A percentile compares a stretch with the other conserved stretches of the same genome.
Evolutionary conservation across 2,888 invertebrate genomes (phyloP).

Genomic region (Rhopalosiphum nymphaeae): DNA sequence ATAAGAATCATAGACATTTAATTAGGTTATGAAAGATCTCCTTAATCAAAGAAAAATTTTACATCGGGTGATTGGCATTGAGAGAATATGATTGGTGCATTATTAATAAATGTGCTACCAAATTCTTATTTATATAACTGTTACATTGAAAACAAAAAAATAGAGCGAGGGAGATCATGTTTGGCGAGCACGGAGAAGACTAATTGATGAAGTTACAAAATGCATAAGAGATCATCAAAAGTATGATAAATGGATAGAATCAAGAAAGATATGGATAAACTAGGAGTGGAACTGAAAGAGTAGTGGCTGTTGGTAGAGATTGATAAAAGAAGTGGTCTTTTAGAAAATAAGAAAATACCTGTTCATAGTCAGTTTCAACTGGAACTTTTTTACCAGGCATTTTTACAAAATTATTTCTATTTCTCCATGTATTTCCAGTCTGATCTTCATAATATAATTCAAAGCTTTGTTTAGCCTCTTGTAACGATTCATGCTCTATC

Average conservation of each 20-base stretch:
- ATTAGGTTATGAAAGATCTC: too few species aligned
- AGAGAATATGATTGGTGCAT: background rate
- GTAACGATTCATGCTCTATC: conserved; percentile 72
- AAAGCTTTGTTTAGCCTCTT: conserved; percentile 78
- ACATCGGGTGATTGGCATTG: background rate
- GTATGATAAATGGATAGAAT: background rate
- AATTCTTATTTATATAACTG: background rate
- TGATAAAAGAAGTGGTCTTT: background rate
- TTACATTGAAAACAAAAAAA: background rate
- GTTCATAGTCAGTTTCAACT: conserved; percentile 90
- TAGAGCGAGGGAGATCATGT: background rate
- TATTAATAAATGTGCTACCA: background rate
- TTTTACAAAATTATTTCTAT: conserved; percentile 72
- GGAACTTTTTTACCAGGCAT: conserved; percentile 84
- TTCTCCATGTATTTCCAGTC: conserved; percentile 85
- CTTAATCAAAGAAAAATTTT: background rate
- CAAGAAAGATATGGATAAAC: background rate
- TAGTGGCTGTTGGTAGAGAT: background rate
- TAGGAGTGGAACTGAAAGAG: background rate
- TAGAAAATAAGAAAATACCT: conserved; percentile 69
- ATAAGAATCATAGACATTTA: too few species aligned
- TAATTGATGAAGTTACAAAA: background rate
- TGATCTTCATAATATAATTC: conserved; percentile 75
- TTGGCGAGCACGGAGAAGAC: background rate
- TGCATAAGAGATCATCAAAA: background rate